A percentile compares a stretch with the other conserved stretches of the same genome.
These are phyloP conservation scores for Puffinus mauretanicus DNA, from an alignment of 2,113 vertebrate species.

Conservation along the genomic window DNA sequence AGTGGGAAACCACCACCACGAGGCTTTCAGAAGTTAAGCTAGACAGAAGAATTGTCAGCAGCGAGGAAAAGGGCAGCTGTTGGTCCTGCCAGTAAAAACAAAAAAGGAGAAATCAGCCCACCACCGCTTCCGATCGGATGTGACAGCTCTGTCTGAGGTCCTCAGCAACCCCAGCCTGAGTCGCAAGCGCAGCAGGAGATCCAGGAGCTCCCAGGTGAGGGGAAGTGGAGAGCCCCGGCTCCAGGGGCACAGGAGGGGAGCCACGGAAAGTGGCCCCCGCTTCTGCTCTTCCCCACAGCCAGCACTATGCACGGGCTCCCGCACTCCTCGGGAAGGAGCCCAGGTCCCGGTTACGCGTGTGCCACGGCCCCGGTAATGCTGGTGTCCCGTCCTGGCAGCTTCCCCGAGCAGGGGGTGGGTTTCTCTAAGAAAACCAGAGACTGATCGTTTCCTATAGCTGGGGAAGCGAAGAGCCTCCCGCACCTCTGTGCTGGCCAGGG, in stretches of 20 bases:
- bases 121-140: conserved; percentile 5
- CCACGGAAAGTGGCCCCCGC: neutral
- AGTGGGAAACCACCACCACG: neutral
- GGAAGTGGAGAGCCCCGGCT: neutral
- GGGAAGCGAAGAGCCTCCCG: neutral
- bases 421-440: neutral
- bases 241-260: neutral
- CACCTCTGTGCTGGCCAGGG: neutral
- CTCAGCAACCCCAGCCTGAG: neutral
- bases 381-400: neutral
- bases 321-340: neutral
- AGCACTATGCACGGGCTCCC: rapidly evolving
- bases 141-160: conserved; percentile 6
- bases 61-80: conserved; percentile 4
- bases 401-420: neutral
- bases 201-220: neutral
- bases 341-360: rapidly evolving
- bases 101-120: conserved; percentile 29
- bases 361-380: neutral
- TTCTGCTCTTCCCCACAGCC: neutral
- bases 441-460: neutral
- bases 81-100: conserved; percentile 51
- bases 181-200: neutral
- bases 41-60: conserved; percentile 21
- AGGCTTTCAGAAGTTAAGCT: neutral